Evolutionary conservation across 2,797 vertebrate species (phyloP).

Genomic region (Pempheris klunzingeri): DNA sequence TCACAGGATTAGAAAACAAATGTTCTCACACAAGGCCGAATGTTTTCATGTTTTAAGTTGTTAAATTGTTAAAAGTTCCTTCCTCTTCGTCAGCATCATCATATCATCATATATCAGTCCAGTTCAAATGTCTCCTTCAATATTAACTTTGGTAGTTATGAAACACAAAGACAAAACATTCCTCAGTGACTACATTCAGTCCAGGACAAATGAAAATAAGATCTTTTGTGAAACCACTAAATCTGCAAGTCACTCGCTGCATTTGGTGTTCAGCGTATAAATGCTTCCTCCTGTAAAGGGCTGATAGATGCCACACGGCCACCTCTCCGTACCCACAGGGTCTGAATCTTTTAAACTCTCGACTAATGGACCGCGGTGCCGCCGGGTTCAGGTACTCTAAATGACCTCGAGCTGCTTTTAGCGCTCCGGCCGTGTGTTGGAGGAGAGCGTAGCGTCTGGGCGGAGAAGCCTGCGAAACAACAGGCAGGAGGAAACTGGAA

Average conservation of each 20-base stretch:
- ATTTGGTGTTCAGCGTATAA: background rate
- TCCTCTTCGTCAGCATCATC: background rate
- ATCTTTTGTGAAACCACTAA: background rate
- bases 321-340: constrained; percentile 12
- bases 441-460: background rate
- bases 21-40: no score
- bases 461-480: background rate
- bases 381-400: constrained; percentile 16
- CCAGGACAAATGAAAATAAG: background rate
- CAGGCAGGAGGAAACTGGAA: background rate
- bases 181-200: constrained; percentile 66
- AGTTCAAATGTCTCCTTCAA: background rate
- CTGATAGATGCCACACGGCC: background rate
- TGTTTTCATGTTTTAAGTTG: no score
- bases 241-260: background rate
- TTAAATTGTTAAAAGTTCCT: background rate
- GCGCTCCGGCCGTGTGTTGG: background rate
- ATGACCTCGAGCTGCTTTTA: constrained; percentile 48
- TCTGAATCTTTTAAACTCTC: constrained; percentile 31
- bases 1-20: no score
- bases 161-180: constrained; percentile 56
- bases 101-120: background rate
- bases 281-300: constrained; percentile 11
- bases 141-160: constrained; percentile 65
- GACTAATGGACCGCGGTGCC: constrained; percentile 49